Conservation (phyloP, 2,797 vertebrate genomes). For the Vireo griseus region DNA sequence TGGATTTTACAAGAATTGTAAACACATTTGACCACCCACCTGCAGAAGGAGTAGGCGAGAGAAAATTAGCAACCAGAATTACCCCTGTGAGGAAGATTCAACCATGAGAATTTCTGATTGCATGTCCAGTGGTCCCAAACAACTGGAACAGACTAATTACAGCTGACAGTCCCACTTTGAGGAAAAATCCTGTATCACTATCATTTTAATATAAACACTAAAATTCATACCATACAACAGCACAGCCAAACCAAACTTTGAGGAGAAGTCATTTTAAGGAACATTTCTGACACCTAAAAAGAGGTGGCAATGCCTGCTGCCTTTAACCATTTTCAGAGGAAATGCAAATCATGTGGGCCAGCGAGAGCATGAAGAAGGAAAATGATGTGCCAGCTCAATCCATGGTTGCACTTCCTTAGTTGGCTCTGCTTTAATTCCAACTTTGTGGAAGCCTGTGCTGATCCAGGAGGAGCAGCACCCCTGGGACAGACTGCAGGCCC, state of each 20-base stretch:
- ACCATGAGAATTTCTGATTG: background rate
- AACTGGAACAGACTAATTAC: background rate
- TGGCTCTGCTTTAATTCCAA: background rate
- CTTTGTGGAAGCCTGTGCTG: background rate
- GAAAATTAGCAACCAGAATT: background rate
- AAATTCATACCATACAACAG: background rate
- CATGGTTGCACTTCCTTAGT: background rate
- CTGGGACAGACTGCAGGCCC: background rate
- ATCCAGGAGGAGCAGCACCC: background rate
- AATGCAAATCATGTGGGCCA: conserved; percentile 31
- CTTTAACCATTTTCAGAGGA: conserved; percentile 11
- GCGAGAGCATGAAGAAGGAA: conserved; percentile 36
- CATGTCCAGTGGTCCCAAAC: background rate
- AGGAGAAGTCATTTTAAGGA: conserved; percentile 16
- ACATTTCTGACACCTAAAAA: background rate
- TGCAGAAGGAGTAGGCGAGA: background rate
- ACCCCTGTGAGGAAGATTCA: background rate
- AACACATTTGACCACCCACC: background rate
- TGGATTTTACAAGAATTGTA: background rate
- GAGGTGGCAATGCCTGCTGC: conserved; percentile 48
- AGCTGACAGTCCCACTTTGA: background rate
- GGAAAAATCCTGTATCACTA: conserved; percentile 44
- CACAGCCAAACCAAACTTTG: conserved; percentile 14
- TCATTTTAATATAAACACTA: background rate
- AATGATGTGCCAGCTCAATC: conserved; percentile 24